Evolutionary conservation across 2,113 vertebrate species (phyloP), one percentile per base, ranked within the genome.

Genomic region (Megaptera novaeangliae): DNA sequence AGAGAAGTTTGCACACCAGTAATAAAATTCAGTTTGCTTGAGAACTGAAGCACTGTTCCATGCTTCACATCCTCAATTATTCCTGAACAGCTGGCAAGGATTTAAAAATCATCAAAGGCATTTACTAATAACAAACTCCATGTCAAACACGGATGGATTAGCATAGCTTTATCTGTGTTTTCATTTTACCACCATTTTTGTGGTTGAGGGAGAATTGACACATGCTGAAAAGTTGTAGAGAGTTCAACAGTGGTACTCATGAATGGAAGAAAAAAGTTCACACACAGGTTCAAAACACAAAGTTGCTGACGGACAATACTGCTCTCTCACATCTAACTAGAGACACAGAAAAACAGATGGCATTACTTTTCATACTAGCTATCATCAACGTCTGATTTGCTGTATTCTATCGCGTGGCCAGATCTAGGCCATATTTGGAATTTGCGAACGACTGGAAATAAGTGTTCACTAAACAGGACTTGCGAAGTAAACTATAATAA

Each of bases 351-450:
- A 36, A 41, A 77, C 8, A 2, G 27, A 39, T 2, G 25, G 63
- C 2, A 5, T 18, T 2, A 12, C 3, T 34, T 63, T 59, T 23
- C 41, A 8, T 6, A 27, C 25, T 3, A 8, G 6, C 25, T 29
- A 2, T 21, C 36, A n/a, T 8, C 63, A 7, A 0, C 6, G 31
- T 64, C 63, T 52, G 61, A 23, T 36, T 27, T 41, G 34, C 23
- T 7, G 7, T 4, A 41, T 3, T 7, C 0, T 0, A 36, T 0
- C 9, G 2, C 7, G 5, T 7, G 18, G 29, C 27, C 11, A 41
- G 11, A 59, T 2, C 21, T 3, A 13, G 44, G 71, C 18, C 4
- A n/a, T 27, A 12, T 23, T 7, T 41, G 20, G 2, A 39, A 29
- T n/a, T 52, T 8, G 10, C 10, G 27, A 80, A 46, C 15, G 21